Percentiles rank a stretch among this genome's conserved stretches.
These are phyloP conservation scores for Cheirogaleus major DNA, from an alignment of 2,797 vertebrate species.

Conservation along the genomic window DNA sequence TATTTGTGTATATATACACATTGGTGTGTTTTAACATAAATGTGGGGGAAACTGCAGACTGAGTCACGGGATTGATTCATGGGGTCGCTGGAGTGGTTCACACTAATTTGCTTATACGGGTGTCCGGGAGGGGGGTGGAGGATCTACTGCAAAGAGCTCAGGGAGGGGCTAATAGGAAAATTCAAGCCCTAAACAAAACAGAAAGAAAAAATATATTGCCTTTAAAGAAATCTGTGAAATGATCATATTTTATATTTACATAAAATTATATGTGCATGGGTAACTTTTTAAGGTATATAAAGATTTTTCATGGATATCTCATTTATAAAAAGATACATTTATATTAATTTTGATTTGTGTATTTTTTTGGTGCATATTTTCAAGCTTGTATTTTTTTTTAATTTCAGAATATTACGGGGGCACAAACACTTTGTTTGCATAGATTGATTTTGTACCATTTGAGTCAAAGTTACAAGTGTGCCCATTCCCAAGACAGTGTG, in stretches of 20 bases:
- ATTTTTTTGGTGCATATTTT: background rate
- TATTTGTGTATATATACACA: background rate
- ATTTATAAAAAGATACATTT: background rate
- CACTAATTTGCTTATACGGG: background rate
- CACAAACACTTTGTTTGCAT: no score
- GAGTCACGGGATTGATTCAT: background rate
- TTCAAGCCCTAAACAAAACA: background rate
- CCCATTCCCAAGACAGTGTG: no score
- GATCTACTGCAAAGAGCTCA: background rate
- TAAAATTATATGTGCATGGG: background rate
- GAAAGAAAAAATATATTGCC: background rate
- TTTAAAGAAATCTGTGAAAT: background rate
- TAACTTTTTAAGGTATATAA: constrained; percentile 1
- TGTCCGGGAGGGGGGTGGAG: background rate
- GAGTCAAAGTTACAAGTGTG: no score
- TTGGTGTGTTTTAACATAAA: background rate
- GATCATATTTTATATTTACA: background rate
- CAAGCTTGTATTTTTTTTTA: no score
- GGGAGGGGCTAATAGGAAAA: background rate
- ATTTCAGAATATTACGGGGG: no score
- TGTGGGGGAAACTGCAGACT: background rate
- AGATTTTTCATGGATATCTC: background rate
- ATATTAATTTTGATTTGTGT: background rate
- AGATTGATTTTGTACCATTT: no score
- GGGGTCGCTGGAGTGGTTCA: background rate